phyloP scores from a whole-genome alignment of 2,888 invertebrate species.

The Xestia sexstrigata region DNA sequence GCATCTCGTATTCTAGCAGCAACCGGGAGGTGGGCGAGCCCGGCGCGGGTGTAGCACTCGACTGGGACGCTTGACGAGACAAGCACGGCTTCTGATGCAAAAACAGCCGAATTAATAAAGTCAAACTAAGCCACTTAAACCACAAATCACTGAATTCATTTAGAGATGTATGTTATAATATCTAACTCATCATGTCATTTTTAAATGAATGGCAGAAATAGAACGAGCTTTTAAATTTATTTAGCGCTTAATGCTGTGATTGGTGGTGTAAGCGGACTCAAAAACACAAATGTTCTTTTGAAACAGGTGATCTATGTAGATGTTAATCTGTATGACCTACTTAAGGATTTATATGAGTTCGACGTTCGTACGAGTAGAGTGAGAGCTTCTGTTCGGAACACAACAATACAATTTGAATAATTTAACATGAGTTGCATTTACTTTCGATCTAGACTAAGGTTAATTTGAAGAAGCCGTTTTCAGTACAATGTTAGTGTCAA shows the following conservation, averaged over 20 bases:
- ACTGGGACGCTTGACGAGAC: slow-evolving; percentile 90
- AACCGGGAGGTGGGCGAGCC: slow-evolving; percentile 96
- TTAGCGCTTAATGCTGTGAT: background rate
- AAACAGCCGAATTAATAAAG: slow-evolving; percentile 3
- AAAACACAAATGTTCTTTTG: background rate
- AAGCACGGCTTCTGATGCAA: slow-evolving; percentile 84
- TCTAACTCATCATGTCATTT: background rate
- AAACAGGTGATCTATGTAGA: background rate
- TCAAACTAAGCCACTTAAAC: background rate
- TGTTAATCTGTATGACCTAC: background rate
- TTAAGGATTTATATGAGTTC: background rate
- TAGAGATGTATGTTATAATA: background rate
- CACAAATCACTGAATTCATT: background rate
- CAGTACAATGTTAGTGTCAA: background rate
- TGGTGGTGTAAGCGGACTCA: background rate
- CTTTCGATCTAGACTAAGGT: background rate
- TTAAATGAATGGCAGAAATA: background rate
- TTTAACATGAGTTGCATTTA: background rate
- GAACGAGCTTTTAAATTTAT: background rate
- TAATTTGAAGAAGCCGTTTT: background rate
- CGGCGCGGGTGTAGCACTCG: slow-evolving; percentile 94
- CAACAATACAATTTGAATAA: background rate
- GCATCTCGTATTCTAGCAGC: slow-evolving; percentile 98
- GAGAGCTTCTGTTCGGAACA: too few species aligned
- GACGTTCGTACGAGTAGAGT: too few species aligned